Conservation (phyloP, 2,797 vertebrate genomes). For the Champsocephalus gunnari region DNA sequence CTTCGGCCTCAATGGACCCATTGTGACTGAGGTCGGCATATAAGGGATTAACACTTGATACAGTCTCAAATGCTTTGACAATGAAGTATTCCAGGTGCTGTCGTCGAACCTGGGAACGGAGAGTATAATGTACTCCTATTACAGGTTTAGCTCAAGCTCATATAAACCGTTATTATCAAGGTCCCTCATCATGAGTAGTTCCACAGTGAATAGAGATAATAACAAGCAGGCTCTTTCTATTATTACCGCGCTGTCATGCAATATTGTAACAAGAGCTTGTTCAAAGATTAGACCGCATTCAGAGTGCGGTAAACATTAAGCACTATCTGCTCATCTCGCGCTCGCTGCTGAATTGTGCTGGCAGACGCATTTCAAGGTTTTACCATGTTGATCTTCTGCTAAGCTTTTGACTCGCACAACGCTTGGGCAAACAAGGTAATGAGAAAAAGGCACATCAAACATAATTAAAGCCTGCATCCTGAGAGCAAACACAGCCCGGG, state of each 20-base stretch:
- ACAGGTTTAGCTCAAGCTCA: conserved; percentile 9
- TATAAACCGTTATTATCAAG: conserved; percentile 5
- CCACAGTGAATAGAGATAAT: conserved; percentile 34
- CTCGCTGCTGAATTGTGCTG: conserved; percentile 41
- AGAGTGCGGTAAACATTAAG: conserved; percentile 47
- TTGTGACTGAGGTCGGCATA: conserved; percentile 78
- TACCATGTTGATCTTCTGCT: conserved; percentile 78
- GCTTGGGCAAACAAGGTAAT: conserved; percentile 82
- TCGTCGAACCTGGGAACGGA: conserved; percentile 1
- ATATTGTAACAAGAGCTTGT: conserved; percentile 59
- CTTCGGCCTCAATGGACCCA: conserved; percentile 84
- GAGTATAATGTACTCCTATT: conserved; percentile 13
- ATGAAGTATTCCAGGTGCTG: conserved; percentile 31
- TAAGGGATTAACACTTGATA: conserved; percentile 44
- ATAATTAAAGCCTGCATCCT: conserved; percentile 73
- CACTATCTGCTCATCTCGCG: conserved; percentile 50
- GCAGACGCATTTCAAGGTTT: conserved; percentile 56
- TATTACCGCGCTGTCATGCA: conserved; percentile 33
- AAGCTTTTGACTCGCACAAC: conserved; percentile 67
- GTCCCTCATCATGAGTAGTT: conserved; percentile 7
- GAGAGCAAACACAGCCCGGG: conserved; percentile 70
- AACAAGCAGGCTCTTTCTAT: conserved; percentile 18
- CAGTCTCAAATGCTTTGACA: conserved; percentile 36
- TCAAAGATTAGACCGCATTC: conserved; percentile 55
- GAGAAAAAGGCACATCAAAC: conserved; percentile 80